phyloP scores from a whole-genome alignment of 37 sponge, comb jelly and placozoan species.

The Amphimedon queenslandica region DNA sequence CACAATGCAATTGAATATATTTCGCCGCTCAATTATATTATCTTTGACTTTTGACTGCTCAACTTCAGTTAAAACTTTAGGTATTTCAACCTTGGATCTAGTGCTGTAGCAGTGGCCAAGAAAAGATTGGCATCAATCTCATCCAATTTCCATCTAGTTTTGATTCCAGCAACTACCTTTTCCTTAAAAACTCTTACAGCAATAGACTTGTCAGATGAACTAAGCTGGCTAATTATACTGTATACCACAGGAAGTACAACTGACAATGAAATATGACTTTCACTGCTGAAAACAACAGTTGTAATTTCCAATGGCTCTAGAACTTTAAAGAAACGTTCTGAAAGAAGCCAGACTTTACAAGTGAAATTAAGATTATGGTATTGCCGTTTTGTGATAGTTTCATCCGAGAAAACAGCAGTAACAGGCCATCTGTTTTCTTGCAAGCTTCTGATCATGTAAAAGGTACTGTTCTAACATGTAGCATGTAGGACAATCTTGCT shows the following conservation, averaged over 20 bases:
- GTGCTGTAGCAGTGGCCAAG: conserved; percentile 10
- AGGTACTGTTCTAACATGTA: conserved; percentile 32
- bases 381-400: conserved; percentile 4
- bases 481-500: conserved; percentile 14
- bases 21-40: neutral
- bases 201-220: too few relatives aligned
- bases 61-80: neutral
- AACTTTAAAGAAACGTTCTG: neutral
- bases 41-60: conserved; percentile 7
- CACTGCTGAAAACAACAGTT: conserved; percentile 8
- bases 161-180: conserved; percentile 7
- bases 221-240: neutral
- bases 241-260: conserved; percentile 5
- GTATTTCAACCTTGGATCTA: conserved; percentile 12
- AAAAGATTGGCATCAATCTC: neutral
- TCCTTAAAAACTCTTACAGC: neutral
- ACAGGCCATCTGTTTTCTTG: conserved; percentile 19
- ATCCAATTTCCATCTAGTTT: conserved; percentile 4
- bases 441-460: conserved; percentile 6
- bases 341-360: neutral
- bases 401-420: conserved; percentile 24
- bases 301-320: conserved; percentile 15
- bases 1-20: neutral
- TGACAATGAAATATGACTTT: conserved; percentile 3
- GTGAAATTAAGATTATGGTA: conserved; percentile 7